Percentiles rank a stretch among this genome's conserved stretches.
Evolutionary conservation across 2,113 vertebrate genomes (phyloP).

Genomic region (Isichthys henryi): DNA sequence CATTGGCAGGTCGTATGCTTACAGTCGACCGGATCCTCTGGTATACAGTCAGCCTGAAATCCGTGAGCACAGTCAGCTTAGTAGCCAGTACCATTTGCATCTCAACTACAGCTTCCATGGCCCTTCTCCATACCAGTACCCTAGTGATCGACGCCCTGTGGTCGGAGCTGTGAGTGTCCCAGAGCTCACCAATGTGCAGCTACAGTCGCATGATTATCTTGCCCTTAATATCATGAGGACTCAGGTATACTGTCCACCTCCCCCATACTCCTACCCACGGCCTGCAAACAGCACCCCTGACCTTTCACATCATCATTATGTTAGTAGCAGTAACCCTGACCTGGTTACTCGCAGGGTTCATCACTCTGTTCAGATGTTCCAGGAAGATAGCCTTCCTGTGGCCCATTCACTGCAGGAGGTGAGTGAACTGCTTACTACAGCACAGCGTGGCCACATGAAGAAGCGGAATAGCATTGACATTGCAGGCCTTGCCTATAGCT

Average conservation of each 20-base stretch:
- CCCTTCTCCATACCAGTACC: slow-evolving; percentile 78
- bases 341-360: slow-evolving; percentile 87
- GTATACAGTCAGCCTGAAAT: slow-evolving; percentile 98
- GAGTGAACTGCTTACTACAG: slow-evolving; percentile 75
- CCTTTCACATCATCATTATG: slow-evolving; percentile 83
- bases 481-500: slow-evolving; percentile 72
- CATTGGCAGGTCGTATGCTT: slow-evolving; percentile 84
- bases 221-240: slow-evolving; percentile 88
- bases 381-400: slow-evolving; percentile 91
- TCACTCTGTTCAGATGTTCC: slow-evolving; percentile 96
- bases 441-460: slow-evolving; percentile 67
- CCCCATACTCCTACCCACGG: slow-evolving; percentile 81
- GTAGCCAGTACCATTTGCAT: slow-evolving; percentile 73
- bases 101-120: slow-evolving; percentile 90
- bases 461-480: slow-evolving; percentile 93
- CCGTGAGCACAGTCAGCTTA: slow-evolving; percentile 70
- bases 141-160: slow-evolving; percentile 75
- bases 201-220: slow-evolving; percentile 89
- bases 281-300: slow-evolving; percentile 87
- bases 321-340: slow-evolving; percentile 93
- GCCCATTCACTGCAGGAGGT: slow-evolving; percentile 96
- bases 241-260: slow-evolving; percentile 88
- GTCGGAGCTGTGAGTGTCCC: slow-evolving; percentile 92
- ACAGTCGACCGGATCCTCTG: slow-evolving; percentile 84
- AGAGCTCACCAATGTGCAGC: slow-evolving; percentile 86